Evolutionary conservation across 2,888 invertebrate genomes (phyloP), one percentile per base, ranked within the genome.

Genomic region (Nomada lathburiana): DNA sequence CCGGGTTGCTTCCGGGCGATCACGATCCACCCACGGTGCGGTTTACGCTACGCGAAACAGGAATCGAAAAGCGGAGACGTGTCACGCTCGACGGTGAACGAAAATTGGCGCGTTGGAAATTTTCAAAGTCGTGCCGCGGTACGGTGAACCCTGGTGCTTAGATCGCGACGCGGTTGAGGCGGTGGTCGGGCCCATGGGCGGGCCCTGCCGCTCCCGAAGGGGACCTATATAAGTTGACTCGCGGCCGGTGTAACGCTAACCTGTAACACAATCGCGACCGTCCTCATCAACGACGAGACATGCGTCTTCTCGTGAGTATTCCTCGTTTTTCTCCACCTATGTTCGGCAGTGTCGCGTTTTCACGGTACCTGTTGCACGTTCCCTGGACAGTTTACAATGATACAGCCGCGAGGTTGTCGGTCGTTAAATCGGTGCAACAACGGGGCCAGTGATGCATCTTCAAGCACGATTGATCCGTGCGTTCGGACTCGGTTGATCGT

Each of bases 111-210:
- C 47, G 70, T 67, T 71, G 50, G 80, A 86, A 85, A 82, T 90
- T 88, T 88, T 88, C 90, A 88, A 87, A 88, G 89, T 87, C 85
- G 71, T 26, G 59, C 11, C 57, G 74, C 78, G 82, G 85, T 88
- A 77, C 82, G 74, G 85, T 82, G 82, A 78, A 76, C 82, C 84
- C 85, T 72, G 80, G 82, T 76, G 73, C 62, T 55, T 64, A 57
- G 84, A 83, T 88, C 83, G 87, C 82, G 85, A 72, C 84, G 86
- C 83, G 82, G 82, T 82, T 82, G 86, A 88, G 85, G 91, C 90
- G 92, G 92, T 92, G 92, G 92, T 91, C 90, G 92, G 90, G 91
- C 90, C 90, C 91, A 93, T 93, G 93, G 93, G 93, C 92, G 93
- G 93, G 90, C 90, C 93, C 89, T 83, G 92, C 91, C 93, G 92